phyloP scores from a whole-genome alignment of 2,113 vertebrate species.

The Dipodomys merriami region DNA sequence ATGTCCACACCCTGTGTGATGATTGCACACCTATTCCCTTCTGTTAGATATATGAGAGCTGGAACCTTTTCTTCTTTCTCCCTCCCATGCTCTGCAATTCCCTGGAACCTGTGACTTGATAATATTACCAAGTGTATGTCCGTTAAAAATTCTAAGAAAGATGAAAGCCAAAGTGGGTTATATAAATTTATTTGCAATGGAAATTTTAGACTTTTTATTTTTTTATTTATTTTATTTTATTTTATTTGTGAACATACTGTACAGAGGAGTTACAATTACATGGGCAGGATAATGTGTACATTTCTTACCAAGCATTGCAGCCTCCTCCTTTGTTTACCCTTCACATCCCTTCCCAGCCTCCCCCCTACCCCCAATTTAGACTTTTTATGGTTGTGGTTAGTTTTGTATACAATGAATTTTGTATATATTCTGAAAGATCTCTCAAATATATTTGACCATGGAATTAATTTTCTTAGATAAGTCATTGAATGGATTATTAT shows the following conservation, averaged over 20 bases:
- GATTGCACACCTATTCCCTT: not conserved
- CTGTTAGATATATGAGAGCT: not conserved
- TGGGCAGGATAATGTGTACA: too few species aligned
- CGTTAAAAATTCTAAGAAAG: not conserved
- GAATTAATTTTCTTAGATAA: not conserved
- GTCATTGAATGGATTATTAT: not conserved
- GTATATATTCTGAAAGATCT: not conserved
- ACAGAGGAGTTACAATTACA: too few species aligned
- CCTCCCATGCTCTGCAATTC: not conserved
- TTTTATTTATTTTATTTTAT: too few species aligned
- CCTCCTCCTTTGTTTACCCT: too few species aligned
- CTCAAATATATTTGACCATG: not conserved
- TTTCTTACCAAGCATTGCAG: too few species aligned
- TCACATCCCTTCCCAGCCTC: too few species aligned
- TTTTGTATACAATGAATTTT: not conserved
- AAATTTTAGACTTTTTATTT: conserved; percentile 1
- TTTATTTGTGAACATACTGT: too few species aligned
- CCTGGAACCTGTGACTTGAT: not conserved
- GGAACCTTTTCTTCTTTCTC: not conserved
- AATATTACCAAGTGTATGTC: not conserved
- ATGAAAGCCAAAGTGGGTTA: not conserved
- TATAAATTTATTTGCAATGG: not conserved
- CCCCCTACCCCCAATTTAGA: too few species aligned
- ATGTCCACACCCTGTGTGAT: rapidly evolving
- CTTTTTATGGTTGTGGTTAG: not conserved